Percentiles rank a stretch among this genome's conserved stretches.
phyloP scores from a whole-genome alignment of 2,113 vertebrate genomes.

The Hoplias malabaricus region DNA sequence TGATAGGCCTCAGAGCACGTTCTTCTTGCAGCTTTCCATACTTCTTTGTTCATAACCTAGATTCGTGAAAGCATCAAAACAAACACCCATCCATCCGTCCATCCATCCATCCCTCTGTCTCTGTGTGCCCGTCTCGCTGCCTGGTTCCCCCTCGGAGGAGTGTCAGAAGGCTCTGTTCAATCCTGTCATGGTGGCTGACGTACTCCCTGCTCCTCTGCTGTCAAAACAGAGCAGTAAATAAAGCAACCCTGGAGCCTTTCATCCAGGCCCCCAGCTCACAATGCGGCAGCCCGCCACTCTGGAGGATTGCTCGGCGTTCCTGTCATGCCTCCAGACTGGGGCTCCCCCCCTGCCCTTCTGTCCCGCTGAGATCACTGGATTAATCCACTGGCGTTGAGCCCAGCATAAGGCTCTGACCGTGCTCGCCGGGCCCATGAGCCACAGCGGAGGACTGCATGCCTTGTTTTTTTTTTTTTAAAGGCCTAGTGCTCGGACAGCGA shows the following conservation, averaged over 20 bases:
- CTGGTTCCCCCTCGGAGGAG: slow-evolving; percentile 17
- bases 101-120: background rate
- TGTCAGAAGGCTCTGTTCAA: slow-evolving; percentile 27
- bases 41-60: slow-evolving; percentile 17
- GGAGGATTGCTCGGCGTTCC: slow-evolving; percentile 21
- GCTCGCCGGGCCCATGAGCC: background rate
- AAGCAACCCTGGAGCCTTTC: slow-evolving; percentile 40
- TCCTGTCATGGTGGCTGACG: slow-evolving; percentile 43
- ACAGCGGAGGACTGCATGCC: background rate
- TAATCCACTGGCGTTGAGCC: slow-evolving; percentile 41
- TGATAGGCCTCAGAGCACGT: background rate
- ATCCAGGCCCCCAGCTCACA: slow-evolving; percentile 19
- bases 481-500: background rate
- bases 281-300: background rate
- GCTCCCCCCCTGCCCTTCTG: slow-evolving; percentile 28
- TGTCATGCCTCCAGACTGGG: slow-evolving; percentile 20
- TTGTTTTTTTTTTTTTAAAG: slow-evolving; percentile 48
- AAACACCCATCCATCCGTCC: background rate
- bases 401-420: slow-evolving; percentile 8
- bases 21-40: slow-evolving; percentile 10
- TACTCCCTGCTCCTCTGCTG: slow-evolving; percentile 41
- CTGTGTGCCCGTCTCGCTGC: background rate
- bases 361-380: slow-evolving; percentile 32
- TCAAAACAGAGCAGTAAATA: slow-evolving; percentile 58
- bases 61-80: background rate